phyloP scores from a whole-genome alignment of 2,797 vertebrate genomes.

The Coccyzus lansbergi region DNA sequence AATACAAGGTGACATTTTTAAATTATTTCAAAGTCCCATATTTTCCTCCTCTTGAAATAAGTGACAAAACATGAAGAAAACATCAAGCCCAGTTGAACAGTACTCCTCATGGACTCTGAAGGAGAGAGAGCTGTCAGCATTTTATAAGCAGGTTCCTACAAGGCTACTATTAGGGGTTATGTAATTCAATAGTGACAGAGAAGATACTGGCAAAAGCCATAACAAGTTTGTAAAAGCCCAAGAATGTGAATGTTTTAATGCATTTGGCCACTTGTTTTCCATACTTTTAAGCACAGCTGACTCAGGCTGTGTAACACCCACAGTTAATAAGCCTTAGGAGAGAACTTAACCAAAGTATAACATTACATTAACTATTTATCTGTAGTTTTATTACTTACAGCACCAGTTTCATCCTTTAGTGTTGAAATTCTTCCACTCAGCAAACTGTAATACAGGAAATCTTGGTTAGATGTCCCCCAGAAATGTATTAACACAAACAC shows the following conservation, averaged over 20 bases:
- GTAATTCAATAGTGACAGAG: background rate
- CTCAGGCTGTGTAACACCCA: background rate
- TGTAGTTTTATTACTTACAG: conserved; percentile 84
- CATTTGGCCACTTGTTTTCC: background rate
- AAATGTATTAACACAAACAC: background rate
- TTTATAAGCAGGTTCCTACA: background rate
- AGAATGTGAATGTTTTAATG: background rate
- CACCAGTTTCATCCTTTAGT: conserved; percentile 98
- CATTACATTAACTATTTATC: background rate
- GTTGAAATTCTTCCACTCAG: conserved; percentile 99
- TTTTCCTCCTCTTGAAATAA: background rate
- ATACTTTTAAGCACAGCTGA: background rate
- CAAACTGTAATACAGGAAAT: conserved; percentile 84
- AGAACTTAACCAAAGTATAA: background rate
- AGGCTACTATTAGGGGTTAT: background rate
- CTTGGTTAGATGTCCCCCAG: background rate
- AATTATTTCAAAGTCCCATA: background rate
- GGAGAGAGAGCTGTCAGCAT: background rate
- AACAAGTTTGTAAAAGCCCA: background rate
- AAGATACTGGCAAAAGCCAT: background rate
- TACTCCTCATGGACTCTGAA: background rate
- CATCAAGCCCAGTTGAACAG: background rate
- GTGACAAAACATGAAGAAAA: background rate
- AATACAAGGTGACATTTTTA: background rate
- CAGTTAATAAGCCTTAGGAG: background rate